These are phyloP conservation scores for Rissa tridactyla DNA, from an alignment of 2,113 vertebrate genomes.

Conservation along the genomic window DNA sequence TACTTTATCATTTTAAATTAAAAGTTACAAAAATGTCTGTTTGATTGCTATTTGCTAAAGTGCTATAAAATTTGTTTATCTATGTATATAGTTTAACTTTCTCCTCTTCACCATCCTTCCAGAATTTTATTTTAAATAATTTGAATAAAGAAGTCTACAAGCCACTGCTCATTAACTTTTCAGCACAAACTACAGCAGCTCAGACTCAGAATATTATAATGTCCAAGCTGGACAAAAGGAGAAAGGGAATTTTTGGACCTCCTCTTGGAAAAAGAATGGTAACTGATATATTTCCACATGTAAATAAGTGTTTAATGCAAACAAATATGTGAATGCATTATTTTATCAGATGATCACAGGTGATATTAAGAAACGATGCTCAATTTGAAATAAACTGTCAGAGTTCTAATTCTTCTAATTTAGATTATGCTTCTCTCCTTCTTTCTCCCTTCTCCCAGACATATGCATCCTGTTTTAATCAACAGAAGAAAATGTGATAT, in stretches of 20 bases:
- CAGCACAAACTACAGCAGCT: slow-evolving; percentile 89
- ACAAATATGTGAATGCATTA: background rate
- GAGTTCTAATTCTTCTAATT: background rate
- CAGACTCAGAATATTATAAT: slow-evolving; percentile 92
- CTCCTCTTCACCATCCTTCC: slow-evolving; percentile 15
- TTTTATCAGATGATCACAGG: background rate
- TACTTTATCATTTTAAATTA: background rate
- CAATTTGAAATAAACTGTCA: background rate
- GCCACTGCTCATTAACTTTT: slow-evolving; percentile 90
- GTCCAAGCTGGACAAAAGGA: slow-evolving; percentile 90
- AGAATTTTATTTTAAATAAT: slow-evolving; percentile 88
- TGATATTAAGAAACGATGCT: background rate
- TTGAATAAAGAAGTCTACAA: slow-evolving; percentile 86
- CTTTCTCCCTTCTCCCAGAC: background rate
- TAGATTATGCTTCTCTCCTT: background rate
- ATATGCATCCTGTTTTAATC: background rate
- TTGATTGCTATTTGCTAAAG: background rate
- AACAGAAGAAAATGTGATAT: background rate
- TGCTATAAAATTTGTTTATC: background rate
- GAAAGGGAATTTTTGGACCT: slow-evolving; percentile 87
- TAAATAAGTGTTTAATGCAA: background rate
- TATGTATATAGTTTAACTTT: background rate
- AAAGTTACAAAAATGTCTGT: background rate
- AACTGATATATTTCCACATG: background rate
- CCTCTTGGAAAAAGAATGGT: slow-evolving; percentile 88